A percentile compares a stretch with the other conserved stretches of the same genome.
Conservation (phyloP, 2,113 vertebrate genomes). For the Ploceus nigricollis region DNA sequence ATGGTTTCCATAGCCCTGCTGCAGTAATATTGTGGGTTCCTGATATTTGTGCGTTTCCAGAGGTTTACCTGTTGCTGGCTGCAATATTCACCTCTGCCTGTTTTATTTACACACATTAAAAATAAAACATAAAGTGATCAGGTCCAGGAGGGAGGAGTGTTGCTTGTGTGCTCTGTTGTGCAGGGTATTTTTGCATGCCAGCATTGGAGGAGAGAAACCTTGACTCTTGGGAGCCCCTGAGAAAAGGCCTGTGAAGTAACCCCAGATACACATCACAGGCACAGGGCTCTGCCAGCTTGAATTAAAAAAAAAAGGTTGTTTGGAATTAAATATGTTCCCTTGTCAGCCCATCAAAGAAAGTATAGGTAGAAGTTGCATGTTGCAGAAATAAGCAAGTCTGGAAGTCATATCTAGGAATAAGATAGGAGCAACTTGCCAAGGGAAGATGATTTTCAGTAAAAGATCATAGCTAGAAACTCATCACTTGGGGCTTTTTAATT, state of each 20-base stretch:
- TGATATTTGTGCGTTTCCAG: neutral
- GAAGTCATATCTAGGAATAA: neutral
- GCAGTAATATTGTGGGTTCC: neutral
- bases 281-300: neutral
- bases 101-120: neutral
- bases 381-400: neutral
- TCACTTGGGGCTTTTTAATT: neutral
- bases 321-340: neutral
- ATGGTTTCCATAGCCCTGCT: neutral
- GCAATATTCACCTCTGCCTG: neutral
- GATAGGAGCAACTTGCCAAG: neutral
- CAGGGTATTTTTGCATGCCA: neutral
- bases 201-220: neutral
- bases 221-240: neutral
- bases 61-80: neutral
- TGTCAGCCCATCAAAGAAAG: neutral
- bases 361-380: neutral
- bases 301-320: neutral
- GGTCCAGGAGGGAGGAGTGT: neutral
- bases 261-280: fast-evolving
- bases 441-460: neutral
- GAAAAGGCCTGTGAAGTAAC: neutral
- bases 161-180: neutral
- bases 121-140: neutral
- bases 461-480: neutral